These are phyloP conservation scores for Campoplex capitator DNA, from an alignment of 2,888 invertebrate genomes.

Conservation along the genomic window DNA sequence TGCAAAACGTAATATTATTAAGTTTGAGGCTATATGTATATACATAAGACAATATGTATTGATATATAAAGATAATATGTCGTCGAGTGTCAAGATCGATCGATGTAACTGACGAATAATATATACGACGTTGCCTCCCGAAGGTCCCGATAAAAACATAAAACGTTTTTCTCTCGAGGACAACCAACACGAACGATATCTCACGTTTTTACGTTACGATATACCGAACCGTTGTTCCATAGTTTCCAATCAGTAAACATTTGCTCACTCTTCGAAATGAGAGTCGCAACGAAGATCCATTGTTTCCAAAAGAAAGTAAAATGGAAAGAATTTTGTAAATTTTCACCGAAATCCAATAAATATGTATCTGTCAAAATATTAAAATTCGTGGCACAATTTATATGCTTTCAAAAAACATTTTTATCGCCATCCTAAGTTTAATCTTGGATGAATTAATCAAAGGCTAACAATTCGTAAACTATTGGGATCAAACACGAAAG, in stretches of 20 bases:
- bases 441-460: not conserved
- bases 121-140: constrained; percentile 65
- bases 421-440: not conserved
- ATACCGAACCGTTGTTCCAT: not conserved
- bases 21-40: not conserved
- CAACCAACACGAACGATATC: constrained; percentile 54
- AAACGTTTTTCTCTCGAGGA: constrained; percentile 56
- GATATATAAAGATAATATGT: constrained; percentile 25
- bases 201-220: not conserved
- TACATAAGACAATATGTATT: constrained; percentile 7
- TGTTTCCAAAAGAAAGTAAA: not conserved
- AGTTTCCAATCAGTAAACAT: constrained; percentile 6
- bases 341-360: not conserved
- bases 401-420: not conserved
- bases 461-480: not conserved
- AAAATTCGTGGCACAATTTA: too few species aligned
- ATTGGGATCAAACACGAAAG: not conserved
- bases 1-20: not conserved
- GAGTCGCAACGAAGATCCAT: not conserved
- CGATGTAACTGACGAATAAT: constrained; percentile 63
- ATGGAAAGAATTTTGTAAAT: not conserved
- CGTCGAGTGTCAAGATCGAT: constrained; percentile 64
- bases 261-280: not conserved
- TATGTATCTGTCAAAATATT: too few species aligned
- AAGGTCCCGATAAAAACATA: constrained; percentile 67